Evolutionary conservation across 2,797 vertebrate species (phyloP).

Genomic region (Pseudochaenichthys georgianus): DNA sequence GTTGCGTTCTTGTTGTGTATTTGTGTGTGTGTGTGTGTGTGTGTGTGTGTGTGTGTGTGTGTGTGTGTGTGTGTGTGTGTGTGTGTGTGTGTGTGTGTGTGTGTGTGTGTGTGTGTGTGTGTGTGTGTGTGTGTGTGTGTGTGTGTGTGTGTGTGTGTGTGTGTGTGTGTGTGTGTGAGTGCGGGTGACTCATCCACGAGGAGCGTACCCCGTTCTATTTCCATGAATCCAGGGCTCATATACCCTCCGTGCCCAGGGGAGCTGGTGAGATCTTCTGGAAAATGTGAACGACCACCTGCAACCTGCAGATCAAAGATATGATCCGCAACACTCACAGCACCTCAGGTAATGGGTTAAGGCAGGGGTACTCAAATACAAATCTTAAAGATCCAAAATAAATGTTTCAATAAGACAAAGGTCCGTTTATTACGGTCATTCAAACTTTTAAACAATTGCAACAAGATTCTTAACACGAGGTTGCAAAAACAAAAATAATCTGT

Average conservation of each 20-base stretch:
- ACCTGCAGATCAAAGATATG: constrained; percentile 28
- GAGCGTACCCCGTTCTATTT: constrained; percentile 59
- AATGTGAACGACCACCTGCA: constrained; percentile 46
- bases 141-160: constrained; percentile 10
- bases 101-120: constrained; percentile 5
- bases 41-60: neutral
- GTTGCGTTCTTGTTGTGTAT: constrained; percentile 7
- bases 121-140: neutral
- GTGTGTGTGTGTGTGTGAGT: constrained; percentile 5
- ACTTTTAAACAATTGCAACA: too few relatives aligned
- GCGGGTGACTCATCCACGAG: constrained; percentile 61
- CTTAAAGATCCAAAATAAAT: too few relatives aligned
- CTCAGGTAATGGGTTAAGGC: neutral
- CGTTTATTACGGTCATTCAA: too few relatives aligned
- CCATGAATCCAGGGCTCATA: constrained; percentile 55
- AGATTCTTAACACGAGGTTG: too few relatives aligned
- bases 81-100: neutral
- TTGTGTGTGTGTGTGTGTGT: constrained; percentile 10
- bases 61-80: neutral
- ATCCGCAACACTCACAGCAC: neutral
- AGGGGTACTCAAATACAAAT: too few relatives aligned
- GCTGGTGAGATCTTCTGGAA: constrained; percentile 46
- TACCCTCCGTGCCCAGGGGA: constrained; percentile 36
- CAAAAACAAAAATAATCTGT: too few relatives aligned
- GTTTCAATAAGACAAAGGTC: too few relatives aligned